Percentiles rank a stretch among this genome's conserved stretches.
Evolutionary conservation across 2,113 vertebrate species (phyloP).

Genomic region (Cynoglossus semilaevis): DNA sequence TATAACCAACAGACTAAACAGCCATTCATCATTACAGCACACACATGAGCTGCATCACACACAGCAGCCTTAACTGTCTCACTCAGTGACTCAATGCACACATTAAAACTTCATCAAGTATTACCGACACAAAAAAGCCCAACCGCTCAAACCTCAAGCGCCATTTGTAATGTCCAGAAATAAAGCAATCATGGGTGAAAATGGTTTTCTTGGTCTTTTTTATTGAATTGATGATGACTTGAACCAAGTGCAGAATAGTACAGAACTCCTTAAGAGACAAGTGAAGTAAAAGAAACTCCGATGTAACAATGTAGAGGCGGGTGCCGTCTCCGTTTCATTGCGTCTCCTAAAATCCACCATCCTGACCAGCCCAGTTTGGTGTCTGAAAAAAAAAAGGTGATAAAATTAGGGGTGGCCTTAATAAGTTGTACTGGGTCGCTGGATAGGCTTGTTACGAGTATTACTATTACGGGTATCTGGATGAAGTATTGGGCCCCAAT

Average conservation of each 20-base stretch:
- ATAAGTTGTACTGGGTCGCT: too few relatives aligned
- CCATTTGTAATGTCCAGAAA: slow-evolving; percentile 70
- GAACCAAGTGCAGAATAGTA: slow-evolving; percentile 60
- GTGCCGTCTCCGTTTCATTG: slow-evolving; percentile 23
- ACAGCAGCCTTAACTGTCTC: slow-evolving; percentile 55
- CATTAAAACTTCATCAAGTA: slow-evolving; percentile 78
- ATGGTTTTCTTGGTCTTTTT: slow-evolving; percentile 67
- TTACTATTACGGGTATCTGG: slow-evolving; percentile 47
- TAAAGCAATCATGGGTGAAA: slow-evolving; percentile 67
- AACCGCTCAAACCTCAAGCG: slow-evolving; percentile 68
- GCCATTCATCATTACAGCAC: slow-evolving; percentile 71
- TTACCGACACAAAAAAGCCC: slow-evolving; percentile 59
- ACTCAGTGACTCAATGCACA: slow-evolving; percentile 71
- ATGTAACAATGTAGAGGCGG: slow-evolving; percentile 38
- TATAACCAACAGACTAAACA: slow-evolving; percentile 79
- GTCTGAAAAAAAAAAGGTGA: slow-evolving; percentile 52
- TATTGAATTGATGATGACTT: slow-evolving; percentile 74
- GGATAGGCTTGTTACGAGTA: too few relatives aligned
- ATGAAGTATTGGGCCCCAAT: slow-evolving; percentile 7
- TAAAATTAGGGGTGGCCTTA: slow-evolving; percentile 30
- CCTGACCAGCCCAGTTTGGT: slow-evolving; percentile 67
- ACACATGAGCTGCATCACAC: slow-evolving; percentile 59
- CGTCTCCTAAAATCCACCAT: slow-evolving; percentile 56
- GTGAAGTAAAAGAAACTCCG: slow-evolving; percentile 38
- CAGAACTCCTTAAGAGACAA: slow-evolving; percentile 52